Percentiles rank a stretch among this genome's conserved stretches.
Conservation (phyloP, 2,888 invertebrate genomes). For the Drosophila aldrichi region DNA sequence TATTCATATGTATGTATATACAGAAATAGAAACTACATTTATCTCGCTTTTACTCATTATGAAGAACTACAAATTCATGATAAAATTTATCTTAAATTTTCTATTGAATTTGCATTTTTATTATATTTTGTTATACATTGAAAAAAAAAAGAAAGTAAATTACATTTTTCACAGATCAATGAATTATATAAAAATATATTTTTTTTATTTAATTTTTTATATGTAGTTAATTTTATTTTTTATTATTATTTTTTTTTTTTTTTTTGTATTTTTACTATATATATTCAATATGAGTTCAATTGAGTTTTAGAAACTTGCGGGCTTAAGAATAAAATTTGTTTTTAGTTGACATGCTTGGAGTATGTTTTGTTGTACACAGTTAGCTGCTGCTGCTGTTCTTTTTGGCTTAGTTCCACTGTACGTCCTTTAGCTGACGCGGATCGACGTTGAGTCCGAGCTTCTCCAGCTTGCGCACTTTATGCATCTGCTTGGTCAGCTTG, state of each 20-base stretch:
- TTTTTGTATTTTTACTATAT: not conserved
- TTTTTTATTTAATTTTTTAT: not conserved
- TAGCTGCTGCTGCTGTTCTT: slow-evolving; percentile 19
- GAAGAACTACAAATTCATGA: too few relatives aligned
- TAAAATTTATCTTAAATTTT: not conserved
- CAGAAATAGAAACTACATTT: too few relatives aligned
- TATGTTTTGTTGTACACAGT: slow-evolving; percentile 49
- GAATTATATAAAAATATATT: slow-evolving; percentile 16
- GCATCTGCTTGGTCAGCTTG: slow-evolving; percentile 61
- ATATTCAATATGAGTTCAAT: slow-evolving; percentile 26
- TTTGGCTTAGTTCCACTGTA: slow-evolving; percentile 47
- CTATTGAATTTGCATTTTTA: too few relatives aligned
- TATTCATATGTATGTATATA: too few relatives aligned
- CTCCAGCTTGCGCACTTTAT: slow-evolving; percentile 67
- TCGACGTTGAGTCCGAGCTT: slow-evolving; percentile 65
- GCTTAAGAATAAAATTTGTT: slow-evolving; percentile 45
- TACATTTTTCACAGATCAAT: slow-evolving; percentile 13
- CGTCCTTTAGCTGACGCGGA: slow-evolving; percentile 58
- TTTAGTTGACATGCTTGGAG: slow-evolving; percentile 65
- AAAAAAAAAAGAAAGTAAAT: not conserved
- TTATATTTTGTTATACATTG: too few relatives aligned
- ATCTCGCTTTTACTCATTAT: too few relatives aligned
- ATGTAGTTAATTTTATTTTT: not conserved
- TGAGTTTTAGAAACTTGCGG: slow-evolving; percentile 65
- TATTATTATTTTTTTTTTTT: not conserved